Base-by-base conservation (phyloP, 2,113 vertebrate species). In the Solenodon paradoxus region DNA sequence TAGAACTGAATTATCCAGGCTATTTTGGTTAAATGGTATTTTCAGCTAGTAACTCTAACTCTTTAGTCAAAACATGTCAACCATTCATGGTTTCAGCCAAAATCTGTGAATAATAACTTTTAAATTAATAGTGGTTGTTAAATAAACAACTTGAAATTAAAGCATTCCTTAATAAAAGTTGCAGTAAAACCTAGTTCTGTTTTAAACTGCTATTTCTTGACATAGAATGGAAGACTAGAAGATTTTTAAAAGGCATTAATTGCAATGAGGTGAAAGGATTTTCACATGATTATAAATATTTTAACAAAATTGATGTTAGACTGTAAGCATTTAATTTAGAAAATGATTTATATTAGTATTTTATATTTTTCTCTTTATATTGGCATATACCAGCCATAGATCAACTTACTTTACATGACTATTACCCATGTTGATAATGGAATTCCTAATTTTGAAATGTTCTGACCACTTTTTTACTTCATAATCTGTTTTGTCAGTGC, bases 91-190 rank as follows among this genome's bases (percentile, higher is more conserved):
- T 95, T 69, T 85, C 86, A 94, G 32, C 42, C 75, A 61, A 97
- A 89, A 68, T 96, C 72, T 83, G 45, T 45, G 93, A 88, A 92
- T 92, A 90, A 91, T 84, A 77, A 85, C 80, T 97, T 94, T 90
- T 72, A 96, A 96, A 88, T 97, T 47, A 94, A 89, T 90, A 42
- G 22, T 10, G 90, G 19, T 61, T 96, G 57, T 28, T 91, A 95
- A 96, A 87, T 95, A 95, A 97, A 90, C 61, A 97, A 17, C 32
- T 82, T 57, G 32, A 77, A 7, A 88, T n/a, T 61, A 84, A 93
- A 88, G 51, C 55, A 22, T 74, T 77, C 16, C 35, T 94, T 95
- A 88, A 68, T 96, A 90, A 92, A 95, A 77, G 84, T 66, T 77
- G 71, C n/a, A 42, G 72, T 81, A 63, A 94, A 53, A 42, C 24